Evolutionary conservation across 2,888 invertebrate genomes (phyloP), one percentile per base, ranked within the genome.

Genomic region (Cerastis leucographa): DNA sequence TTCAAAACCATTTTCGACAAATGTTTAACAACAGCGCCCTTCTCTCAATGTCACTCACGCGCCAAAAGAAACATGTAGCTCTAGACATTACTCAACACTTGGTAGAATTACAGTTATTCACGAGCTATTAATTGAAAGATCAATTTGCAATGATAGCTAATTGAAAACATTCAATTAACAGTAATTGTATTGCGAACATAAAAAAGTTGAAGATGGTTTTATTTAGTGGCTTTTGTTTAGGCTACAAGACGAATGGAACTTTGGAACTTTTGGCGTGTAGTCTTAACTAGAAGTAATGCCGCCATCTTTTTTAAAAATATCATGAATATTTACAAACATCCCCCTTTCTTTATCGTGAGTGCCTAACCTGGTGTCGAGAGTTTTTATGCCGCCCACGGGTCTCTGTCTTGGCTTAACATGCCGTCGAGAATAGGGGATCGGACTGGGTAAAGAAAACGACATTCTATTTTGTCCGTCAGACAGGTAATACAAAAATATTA

Each of bases 91-190:
- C 14, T 29, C 4, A 42, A 51, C 44, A 76, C 17, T 0, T 56
- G 12, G 0, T 66, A 65, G 3, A 40, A 69, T 40, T 19, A 68
- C 44, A 35, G 22, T 44, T 35, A 19, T 70, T 70, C 25, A 75
- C 46, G 25, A 61, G 42, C 22, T 61, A 14, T 49, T 70, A 54
- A 80, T 70, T 75, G 59, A 66, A 49, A 70, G 42, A 51, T 35
- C 35, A 65, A 74, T 78, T 72, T 25, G 25, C 5, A 51, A n/a
- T 62, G n/a, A n/a, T 61, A 42, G 51, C 12, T 65, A 22, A 79
- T 68, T 72, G 65, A 72, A 78, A 42, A 74, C 22, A 22, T 68
- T 74, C 8, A 49, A 51, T 49, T 51, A 44, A n/a, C 14, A 7
- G 25, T 59, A 44, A 25, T 69, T 64, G 35, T 11, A 59, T 29